Evolutionary conservation across 2,888 invertebrate species (phyloP).

Genomic region (Hypercompe scribonia): DNA sequence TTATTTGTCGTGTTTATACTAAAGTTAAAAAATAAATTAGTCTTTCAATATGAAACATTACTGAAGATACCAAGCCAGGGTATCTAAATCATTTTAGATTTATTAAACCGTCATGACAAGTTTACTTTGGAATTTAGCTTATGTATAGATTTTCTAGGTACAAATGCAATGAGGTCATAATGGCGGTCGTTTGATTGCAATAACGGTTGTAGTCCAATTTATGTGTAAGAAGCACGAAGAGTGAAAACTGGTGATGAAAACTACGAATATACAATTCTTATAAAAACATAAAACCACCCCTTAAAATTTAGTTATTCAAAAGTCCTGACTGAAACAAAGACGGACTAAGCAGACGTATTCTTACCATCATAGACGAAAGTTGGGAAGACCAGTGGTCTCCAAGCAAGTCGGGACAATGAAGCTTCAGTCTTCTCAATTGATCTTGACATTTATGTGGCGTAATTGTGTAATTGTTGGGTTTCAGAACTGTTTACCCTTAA

Average conservation of each 20-base stretch:
- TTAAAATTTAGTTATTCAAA: background rate
- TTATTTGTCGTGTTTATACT: background rate
- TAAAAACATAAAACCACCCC: too few relatives aligned
- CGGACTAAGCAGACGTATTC: background rate
- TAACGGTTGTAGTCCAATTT: background rate
- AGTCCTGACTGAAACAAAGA: background rate
- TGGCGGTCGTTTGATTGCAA: background rate
- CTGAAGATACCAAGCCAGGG: background rate
- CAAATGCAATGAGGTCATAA: background rate
- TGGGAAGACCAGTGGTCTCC: too few relatives aligned
- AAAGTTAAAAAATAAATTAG: too few relatives aligned
- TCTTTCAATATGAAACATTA: background rate
- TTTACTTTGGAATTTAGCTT: background rate
- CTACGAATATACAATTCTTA: too few relatives aligned
- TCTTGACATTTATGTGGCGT: too few relatives aligned
- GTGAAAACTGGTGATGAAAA: background rate
- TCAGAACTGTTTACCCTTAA: too few relatives aligned
- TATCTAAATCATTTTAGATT: too few relatives aligned
- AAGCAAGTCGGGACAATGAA: too few relatives aligned
- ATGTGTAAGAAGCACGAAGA: background rate
- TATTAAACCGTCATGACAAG: background rate
- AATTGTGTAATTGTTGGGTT: too few relatives aligned
- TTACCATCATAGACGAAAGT: background rate
- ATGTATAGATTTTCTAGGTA: background rate
- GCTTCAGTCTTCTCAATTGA: too few relatives aligned